These are phyloP conservation scores for Cyanocitta stelleri DNA, from an alignment of 2,113 vertebrate genomes.

Conservation along the genomic window DNA sequence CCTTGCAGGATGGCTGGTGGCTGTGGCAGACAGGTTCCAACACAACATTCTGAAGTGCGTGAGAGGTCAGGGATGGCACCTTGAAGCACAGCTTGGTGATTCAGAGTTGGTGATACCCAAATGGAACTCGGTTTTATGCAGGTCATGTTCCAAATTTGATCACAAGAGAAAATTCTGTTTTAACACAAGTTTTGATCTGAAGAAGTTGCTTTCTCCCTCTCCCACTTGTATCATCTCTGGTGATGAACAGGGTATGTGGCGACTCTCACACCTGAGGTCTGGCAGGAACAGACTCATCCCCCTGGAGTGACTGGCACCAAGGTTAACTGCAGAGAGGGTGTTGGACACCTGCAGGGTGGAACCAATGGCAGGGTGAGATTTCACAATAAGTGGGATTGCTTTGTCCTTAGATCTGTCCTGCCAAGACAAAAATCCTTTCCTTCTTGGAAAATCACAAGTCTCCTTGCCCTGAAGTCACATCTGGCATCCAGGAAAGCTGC, in stretches of 20 bases:
- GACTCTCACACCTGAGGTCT: background rate
- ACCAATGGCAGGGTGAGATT: background rate
- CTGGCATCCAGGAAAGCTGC: background rate
- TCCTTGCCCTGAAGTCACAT: background rate
- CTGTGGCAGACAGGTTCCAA: fast-evolving
- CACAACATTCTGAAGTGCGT: fast-evolving
- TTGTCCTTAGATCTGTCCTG: background rate
- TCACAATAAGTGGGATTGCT: background rate
- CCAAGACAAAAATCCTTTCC: background rate
- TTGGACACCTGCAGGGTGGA: background rate
- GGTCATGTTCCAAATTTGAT: background rate
- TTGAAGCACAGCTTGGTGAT: background rate
- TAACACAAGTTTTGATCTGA: background rate
- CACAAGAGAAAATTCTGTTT: background rate
- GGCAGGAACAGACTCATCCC: background rate
- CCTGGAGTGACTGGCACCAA: background rate
- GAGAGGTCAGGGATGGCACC: background rate
- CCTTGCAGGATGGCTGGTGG: background rate
- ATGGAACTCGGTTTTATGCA: background rate
- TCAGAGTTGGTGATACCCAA: background rate
- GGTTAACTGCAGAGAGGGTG: background rate
- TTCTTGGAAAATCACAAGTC: background rate
- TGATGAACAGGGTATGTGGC: background rate
- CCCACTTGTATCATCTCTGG: background rate
- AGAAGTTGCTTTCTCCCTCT: background rate